A percentile compares a stretch with the other conserved stretches of the same genome.
These are phyloP conservation scores for Dione vanillae DNA, from an alignment of 2,888 invertebrate genomes.

Conservation along the genomic window DNA sequence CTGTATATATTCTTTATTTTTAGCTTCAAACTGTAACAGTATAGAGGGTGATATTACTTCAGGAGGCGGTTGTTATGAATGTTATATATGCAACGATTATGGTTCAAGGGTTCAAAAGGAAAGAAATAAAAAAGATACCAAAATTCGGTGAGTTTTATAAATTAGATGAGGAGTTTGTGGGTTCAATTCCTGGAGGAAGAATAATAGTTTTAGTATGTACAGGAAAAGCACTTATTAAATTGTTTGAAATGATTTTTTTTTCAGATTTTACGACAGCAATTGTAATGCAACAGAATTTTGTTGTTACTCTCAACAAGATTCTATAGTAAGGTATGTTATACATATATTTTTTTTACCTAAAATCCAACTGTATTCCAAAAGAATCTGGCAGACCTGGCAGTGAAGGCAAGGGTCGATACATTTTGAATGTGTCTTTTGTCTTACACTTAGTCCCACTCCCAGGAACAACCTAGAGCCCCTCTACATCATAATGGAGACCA, in stretches of 20 bases:
- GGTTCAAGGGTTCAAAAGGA: background rate
- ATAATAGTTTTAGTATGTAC: too few relatives aligned
- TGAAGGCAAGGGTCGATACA: too few relatives aligned
- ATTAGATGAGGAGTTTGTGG: too few relatives aligned
- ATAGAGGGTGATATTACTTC: background rate
- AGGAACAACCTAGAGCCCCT: too few relatives aligned
- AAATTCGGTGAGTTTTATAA: constrained; percentile 17
- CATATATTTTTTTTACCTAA: background rate
- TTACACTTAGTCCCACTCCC: too few relatives aligned
- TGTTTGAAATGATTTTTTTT: too few relatives aligned
- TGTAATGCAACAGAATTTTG: constrained; percentile 17
- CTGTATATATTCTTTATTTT: background rate
- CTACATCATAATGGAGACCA: too few relatives aligned
- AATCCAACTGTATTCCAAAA: background rate
- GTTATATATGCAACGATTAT: constrained; percentile 8
- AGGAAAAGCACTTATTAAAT: too few relatives aligned
- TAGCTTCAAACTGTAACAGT: background rate
- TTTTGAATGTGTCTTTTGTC: too few relatives aligned
- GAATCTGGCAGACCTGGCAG: too few relatives aligned
- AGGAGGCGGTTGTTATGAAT: constrained; percentile 15
- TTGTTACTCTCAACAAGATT: constrained; percentile 23
- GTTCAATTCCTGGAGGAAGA: too few relatives aligned
- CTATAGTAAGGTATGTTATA: background rate
- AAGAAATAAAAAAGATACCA: background rate
- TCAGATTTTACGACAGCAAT: constrained; percentile 23